A percentile compares a stretch with the other conserved stretches of the same genome.
These are phyloP conservation scores for Rhizomys pruinosus DNA, from an alignment of 2,113 vertebrate species.

Conservation along the genomic window DNA sequence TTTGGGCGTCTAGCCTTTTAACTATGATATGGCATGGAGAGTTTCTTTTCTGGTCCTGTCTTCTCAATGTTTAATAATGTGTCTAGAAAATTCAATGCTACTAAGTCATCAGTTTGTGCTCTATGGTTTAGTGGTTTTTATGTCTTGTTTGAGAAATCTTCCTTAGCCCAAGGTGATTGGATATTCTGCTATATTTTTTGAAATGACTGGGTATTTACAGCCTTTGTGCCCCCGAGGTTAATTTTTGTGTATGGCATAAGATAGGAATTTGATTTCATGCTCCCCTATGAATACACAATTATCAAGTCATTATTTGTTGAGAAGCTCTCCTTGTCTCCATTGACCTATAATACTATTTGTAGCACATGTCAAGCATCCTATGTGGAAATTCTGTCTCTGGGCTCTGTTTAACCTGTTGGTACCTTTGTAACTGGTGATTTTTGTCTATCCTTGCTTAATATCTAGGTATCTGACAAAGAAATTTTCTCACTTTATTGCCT, in stretches of 20 bases:
- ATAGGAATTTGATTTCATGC: neutral
- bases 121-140: conserved; percentile 23
- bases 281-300: neutral
- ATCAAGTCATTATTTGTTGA: neutral
- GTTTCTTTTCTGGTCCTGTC: no score
- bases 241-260: conserved; percentile 17
- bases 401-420: no score
- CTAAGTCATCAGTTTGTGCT: conserved; percentile 15
- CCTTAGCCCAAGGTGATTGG: neutral
- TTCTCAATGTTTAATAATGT: neutral
- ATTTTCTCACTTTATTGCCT: no score
- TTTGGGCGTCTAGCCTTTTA: no score
- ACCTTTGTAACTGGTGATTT: no score
- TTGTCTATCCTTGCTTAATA: no score
- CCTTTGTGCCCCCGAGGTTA: neutral
- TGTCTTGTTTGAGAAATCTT: conserved; percentile 22
- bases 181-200: conserved; percentile 37
- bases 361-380: no score
- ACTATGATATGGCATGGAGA: no score
- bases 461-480: no score
- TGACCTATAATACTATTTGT: no score
- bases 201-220: neutral
- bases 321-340: neutral
- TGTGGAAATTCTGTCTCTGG: no score
- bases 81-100: neutral